Base-by-base conservation (phyloP, 2,888 invertebrate species). In the Hemaris fuciformis region DNA sequence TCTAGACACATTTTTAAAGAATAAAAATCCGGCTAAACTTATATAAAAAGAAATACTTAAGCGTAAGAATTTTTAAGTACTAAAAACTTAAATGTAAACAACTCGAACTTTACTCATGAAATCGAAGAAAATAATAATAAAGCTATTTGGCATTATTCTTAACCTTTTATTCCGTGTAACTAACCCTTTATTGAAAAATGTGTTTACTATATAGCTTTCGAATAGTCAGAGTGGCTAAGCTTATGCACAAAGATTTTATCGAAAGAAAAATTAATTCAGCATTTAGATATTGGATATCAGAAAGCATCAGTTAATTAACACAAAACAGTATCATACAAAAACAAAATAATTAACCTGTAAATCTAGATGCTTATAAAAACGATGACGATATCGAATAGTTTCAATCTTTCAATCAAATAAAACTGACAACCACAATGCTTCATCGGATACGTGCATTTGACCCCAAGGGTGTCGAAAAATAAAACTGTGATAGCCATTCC, bases 401-500 rank as follows among this genome's bases (percentile, higher is more conserved):
- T 38, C n/a, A 38, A 38, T 38, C 38, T 38, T 38, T 38, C n/a
- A 38, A 38, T 38, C 38, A 38, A 38, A 38, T 10, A n/a, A 13
- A 13, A n/a, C 10, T 38, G 13, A 13, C 13, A 1, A n/a, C 38
- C 1, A 38, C 38, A n/a, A 13, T 38, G n/a, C 38, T n/a, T 4
- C n/a, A n/a, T 38, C 38, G 38, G 38, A 1, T 38, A 38, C 38
- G n/a, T 38, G n/a, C 13, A 38, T 38, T n/a, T n/a, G 38, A n/a
- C n/a, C 38, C 38, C n/a, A n/a, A 38, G 38, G 4, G 38, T n/a
- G 38, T 38, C 38, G 38, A 38, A 48, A 63, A 60, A 65, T 61
- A 34, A 63, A 60, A 57, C 27, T 38, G 56, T 68, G 69, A 70
- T 70, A 41, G 65, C 64, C 64, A 66, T 62, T 68, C 64, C 66